Percentiles rank a stretch among this genome's conserved stretches.
phyloP scores from a whole-genome alignment of 2,113 vertebrate species.

The Phrynosoma blainvillii region DNA sequence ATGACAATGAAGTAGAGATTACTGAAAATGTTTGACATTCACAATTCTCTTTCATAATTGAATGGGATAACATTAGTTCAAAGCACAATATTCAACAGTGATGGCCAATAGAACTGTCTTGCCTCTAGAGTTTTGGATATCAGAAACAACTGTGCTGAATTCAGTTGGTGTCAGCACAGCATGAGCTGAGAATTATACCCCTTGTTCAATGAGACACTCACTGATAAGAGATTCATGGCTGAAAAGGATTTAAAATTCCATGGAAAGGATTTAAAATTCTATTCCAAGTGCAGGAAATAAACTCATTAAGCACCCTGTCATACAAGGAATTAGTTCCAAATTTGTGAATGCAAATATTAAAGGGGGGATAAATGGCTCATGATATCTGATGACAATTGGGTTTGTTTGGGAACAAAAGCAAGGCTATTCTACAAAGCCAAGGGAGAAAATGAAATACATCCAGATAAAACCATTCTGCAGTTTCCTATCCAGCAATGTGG shows the following conservation, averaged over 20 bases:
- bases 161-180: slow-evolving; percentile 56
- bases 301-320: slow-evolving; percentile 61
- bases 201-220: slow-evolving; percentile 62
- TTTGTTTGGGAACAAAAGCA: slow-evolving; percentile 24
- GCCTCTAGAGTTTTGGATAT: slow-evolving; percentile 46
- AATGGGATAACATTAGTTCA: slow-evolving; percentile 57
- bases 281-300: slow-evolving; percentile 65
- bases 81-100: slow-evolving; percentile 51
- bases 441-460: slow-evolving; percentile 46
- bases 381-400: slow-evolving; percentile 39
- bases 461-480: slow-evolving; percentile 54
- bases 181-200: slow-evolving; percentile 56
- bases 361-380: slow-evolving; percentile 48
- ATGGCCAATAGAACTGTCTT: slow-evolving; percentile 50
- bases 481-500: background rate
- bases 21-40: background rate
- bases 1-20: slow-evolving; percentile 38
- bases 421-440: slow-evolving; percentile 45
- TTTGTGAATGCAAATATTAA: slow-evolving; percentile 53
- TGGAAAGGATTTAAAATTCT: slow-evolving; percentile 68
- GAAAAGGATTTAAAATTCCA: slow-evolving; percentile 60
- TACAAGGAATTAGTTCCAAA: slow-evolving; percentile 61
- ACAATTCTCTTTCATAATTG: slow-evolving; percentile 27
- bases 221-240: slow-evolving; percentile 71
- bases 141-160: slow-evolving; percentile 57